A percentile compares a stretch with the other conserved stretches of the same genome.
Evolutionary conservation across 2,888 invertebrate genomes (phyloP).

Genomic region (Sinotaia quadrata): DNA sequence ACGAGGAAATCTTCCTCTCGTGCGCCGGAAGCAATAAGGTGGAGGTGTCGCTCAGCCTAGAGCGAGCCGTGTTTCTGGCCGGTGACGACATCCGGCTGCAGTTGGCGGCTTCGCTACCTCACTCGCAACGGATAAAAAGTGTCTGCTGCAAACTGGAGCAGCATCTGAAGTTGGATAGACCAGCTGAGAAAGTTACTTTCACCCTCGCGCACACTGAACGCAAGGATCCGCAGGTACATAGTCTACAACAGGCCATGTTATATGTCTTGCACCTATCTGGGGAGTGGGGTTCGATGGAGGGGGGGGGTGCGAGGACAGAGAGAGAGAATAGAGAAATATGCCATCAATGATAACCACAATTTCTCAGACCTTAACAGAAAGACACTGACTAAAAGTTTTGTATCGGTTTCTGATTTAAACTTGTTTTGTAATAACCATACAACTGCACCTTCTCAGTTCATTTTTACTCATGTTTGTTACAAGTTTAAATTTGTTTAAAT

Average conservation of each 20-base stretch:
- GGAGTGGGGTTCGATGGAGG: no score
- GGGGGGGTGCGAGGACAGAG: no score
- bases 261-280: neutral
- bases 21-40: slow-evolving; percentile 10
- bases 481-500: no score
- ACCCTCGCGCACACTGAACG: slow-evolving; percentile 43
- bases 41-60: slow-evolving; percentile 48
- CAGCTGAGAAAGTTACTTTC: slow-evolving; percentile 41
- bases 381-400: no score
- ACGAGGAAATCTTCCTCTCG: slow-evolving; percentile 49
- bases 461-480: no score
- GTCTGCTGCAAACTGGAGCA: slow-evolving; percentile 53
- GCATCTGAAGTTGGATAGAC: slow-evolving; percentile 39
- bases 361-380: no score
- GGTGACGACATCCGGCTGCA: slow-evolving; percentile 61
- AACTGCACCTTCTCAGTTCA: no score
- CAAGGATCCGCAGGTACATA: slow-evolving; percentile 42
- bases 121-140: slow-evolving; percentile 48
- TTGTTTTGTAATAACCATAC: no score
- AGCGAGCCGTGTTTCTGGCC: slow-evolving; percentile 58
- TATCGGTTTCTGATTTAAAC: no score
- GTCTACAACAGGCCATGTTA: neutral
- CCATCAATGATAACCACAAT: no score
- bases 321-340: no score
- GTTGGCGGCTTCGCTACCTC: slow-evolving; percentile 42